Conservation (phyloP, 2,888 invertebrate genomes). For the Lepeophtheirus nordmannii region DNA sequence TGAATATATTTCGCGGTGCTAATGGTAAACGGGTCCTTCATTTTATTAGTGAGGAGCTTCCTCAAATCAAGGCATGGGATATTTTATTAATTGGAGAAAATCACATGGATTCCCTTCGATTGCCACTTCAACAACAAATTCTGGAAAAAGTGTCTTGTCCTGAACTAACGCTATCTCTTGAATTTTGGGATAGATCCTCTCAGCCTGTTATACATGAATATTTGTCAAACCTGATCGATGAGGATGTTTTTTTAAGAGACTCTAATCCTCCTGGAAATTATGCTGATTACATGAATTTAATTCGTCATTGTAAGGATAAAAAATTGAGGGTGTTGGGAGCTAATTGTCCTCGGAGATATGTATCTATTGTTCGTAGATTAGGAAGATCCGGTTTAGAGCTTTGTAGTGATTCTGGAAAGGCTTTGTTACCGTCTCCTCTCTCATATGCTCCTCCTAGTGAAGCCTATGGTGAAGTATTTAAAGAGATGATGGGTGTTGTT, state of each 20-base stretch:
- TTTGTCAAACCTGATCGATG: background rate
- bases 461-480: constrained; percentile 5
- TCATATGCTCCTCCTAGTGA: constrained; percentile 9
- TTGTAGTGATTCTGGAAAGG: background rate
- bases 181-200: constrained; percentile 18
- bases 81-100: constrained; percentile 14
- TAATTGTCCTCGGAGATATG: constrained; percentile 14
- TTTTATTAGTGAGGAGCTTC: no score
- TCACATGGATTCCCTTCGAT: constrained; percentile 5
- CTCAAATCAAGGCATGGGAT: background rate
- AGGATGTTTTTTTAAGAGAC: constrained; percentile 10
- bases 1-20: background rate
- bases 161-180: constrained; percentile 7
- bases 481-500: constrained; percentile 5
- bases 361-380: background rate
- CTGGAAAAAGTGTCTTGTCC: background rate
- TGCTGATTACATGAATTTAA: constrained; percentile 6
- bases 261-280: constrained; percentile 8
- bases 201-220: constrained; percentile 20
- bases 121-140: constrained; percentile 1
- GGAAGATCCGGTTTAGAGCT: background rate
- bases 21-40: background rate
- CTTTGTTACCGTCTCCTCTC: constrained; percentile 5
- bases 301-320: constrained; percentile 13
- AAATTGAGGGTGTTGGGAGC: background rate